Evolutionary conservation across 1,140 invertebrate species (phyloP), one percentile per base, ranked within the genome.

Genomic region (Plectus sambesii): DNA sequence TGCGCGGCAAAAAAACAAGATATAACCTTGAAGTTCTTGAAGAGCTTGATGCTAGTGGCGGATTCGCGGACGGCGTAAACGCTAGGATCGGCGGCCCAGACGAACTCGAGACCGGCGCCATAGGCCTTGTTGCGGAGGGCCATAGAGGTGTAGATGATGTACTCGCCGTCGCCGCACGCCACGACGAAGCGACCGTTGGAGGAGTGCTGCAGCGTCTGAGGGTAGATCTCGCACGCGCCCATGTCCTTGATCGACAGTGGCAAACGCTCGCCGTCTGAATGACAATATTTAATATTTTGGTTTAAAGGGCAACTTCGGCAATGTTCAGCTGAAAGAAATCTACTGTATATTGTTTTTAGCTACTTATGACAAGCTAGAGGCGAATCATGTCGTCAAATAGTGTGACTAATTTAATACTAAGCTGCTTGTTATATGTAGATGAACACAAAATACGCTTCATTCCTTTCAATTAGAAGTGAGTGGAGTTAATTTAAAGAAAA

Each of bases 21-120:
- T n/a, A n/a, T n/a, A 68, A 97, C 90, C 68, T 97, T 98, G 70
- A 98, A 98, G 68, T 97, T 97, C 66, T 94, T 93, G 73, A 92
- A 97, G 4, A 96, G 81, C 68, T 87, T 87, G 1, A 98, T 80
- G 1, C 81, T 83, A 22, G 82, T 84, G 24, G 80, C 82, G 38
- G 81, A 84, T 70, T 97, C 90, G 33, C 89, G 73, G 1, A 92
- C 87, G 42, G 78, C 78, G 69, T 80, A 97, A 61, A 93, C 86
- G 39, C 85, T 88, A 2, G 87, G 89, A 70, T 97, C 92, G 36
- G 83, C 78, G 0, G 87, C 87, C 93, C 93, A 97, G 0, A 94
- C 89, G 73, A 97, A 98, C 72, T 97, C 90, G 52, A 90, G 85
- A 0, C 89, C 93, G 5, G 86, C 82, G 1, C 92, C 93, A 71